Evolutionary conservation across 2,113 vertebrate species (phyloP).

Genomic region (Dendropsophus ebraccatus): DNA sequence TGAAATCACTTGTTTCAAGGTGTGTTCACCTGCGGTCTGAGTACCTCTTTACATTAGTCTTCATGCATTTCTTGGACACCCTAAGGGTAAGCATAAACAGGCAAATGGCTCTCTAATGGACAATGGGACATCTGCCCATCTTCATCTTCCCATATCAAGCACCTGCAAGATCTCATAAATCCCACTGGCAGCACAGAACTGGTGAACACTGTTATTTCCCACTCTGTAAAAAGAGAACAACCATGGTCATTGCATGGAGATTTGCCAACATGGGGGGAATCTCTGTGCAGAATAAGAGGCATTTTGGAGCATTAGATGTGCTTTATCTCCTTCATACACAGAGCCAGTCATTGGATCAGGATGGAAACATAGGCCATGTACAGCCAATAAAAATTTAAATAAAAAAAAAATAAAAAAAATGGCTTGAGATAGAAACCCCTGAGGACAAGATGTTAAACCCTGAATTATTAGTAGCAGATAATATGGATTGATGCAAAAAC

Average conservation of each 20-base stretch:
- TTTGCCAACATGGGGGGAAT: not conserved
- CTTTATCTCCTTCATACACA: not conserved
- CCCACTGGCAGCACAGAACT: not conserved
- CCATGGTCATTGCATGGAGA: not conserved
- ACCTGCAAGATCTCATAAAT: not conserved
- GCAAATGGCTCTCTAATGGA: not conserved
- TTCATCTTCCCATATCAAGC: not conserved
- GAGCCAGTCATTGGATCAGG: too few relatives aligned
- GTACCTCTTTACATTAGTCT: not conserved
- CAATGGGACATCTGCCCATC: not conserved
- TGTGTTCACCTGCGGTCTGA: not conserved
- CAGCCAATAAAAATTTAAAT: too few relatives aligned
- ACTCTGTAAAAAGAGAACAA: not conserved
- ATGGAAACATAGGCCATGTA: not conserved
- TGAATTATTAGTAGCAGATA: not conserved
- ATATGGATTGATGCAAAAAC: not conserved
- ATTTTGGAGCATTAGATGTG: not conserved
- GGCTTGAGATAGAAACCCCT: not conserved
- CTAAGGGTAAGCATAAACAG: not conserved
- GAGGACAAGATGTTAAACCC: not conserved
- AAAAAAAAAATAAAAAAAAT: too few relatives aligned
- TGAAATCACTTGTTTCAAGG: not conserved
- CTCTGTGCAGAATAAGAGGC: not conserved
- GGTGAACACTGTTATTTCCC: not conserved
- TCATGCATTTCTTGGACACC: not conserved